Conservation (phyloP, 30 jellyfish, hydroid and myxozoan species). For the Nemopilema nomurai region DNA sequence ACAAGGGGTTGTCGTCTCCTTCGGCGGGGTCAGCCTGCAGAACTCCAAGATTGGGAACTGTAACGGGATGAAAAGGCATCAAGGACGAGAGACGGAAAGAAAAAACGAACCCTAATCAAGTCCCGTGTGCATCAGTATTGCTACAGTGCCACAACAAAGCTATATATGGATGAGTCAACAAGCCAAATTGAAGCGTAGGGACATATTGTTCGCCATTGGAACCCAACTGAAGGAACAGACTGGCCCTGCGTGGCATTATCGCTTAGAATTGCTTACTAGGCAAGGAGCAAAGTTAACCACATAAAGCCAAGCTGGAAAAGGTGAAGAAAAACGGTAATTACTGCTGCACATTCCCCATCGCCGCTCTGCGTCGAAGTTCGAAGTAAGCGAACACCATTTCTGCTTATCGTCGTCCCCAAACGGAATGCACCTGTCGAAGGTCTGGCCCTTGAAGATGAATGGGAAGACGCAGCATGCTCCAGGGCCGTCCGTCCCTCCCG, state of each 20-base stretch:
- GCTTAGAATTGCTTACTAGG: no score
- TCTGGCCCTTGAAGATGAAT: slow-evolving; percentile 35
- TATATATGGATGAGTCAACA: no score
- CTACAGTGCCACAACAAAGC: no score
- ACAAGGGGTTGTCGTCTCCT: background rate
- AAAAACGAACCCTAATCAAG: no score
- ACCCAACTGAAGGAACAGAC: no score
- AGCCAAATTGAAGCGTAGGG: no score
- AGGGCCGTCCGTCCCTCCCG: slow-evolving; percentile 41
- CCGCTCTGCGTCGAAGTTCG: slow-evolving; percentile 51
- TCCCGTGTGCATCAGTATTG: no score
- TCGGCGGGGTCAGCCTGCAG: slow-evolving; percentile 24
- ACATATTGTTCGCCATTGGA: no score
- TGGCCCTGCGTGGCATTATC: no score
- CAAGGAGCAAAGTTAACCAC: no score
- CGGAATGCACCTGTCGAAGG: slow-evolving; percentile 28
- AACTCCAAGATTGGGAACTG: slow-evolving; percentile 38
- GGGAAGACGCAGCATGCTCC: slow-evolving; percentile 68
- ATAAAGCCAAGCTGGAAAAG: no score
- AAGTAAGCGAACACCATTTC: slow-evolving; percentile 71
- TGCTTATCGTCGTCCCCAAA: slow-evolving; percentile 16
- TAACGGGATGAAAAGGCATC: background rate
- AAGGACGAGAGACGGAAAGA: background rate
- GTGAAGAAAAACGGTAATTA: background rate
- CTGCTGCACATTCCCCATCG: slow-evolving; percentile 76